Conservation (phyloP, 2,113 vertebrate genomes). For the Thryonomys swinderianus region DNA sequence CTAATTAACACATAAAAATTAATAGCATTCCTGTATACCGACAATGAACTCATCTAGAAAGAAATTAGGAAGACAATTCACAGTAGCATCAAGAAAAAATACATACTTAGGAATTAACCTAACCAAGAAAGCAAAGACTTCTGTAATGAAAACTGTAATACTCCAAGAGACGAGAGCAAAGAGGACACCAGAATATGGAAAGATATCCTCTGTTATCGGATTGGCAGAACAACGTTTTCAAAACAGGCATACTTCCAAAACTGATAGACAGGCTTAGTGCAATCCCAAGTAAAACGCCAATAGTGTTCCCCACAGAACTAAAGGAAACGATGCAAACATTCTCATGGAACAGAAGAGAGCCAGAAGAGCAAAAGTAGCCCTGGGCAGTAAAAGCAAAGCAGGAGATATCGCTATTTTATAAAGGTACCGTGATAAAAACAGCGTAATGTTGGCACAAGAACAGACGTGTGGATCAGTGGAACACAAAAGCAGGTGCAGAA, state of each 20-base stretch:
- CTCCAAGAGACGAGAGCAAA: neutral
- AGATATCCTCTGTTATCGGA: neutral
- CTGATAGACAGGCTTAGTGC: neutral
- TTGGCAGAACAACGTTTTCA: neutral
- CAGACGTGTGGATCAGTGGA: neutral
- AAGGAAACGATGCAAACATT: neutral
- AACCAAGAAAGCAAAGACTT: neutral
- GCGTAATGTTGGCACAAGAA: neutral
- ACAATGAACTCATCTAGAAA: neutral
- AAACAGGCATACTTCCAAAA: neutral
- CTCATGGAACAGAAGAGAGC: neutral
- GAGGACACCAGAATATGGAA: neutral
- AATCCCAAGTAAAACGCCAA: neutral
- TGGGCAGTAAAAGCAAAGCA: neutral
- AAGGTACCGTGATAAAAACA: neutral
- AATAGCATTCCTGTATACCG: neutral
- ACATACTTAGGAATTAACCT: neutral
- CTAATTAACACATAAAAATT: neutral
- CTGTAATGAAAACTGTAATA: neutral
- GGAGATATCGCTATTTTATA: neutral
- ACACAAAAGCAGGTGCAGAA: neutral
- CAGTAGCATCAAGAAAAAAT: neutral
- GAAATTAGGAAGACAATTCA: neutral
- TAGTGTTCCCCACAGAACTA: neutral
- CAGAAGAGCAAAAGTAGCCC: neutral